phyloP scores from a whole-genome alignment of 2,797 vertebrate genomes.

The Oreonectes daqikongensis region DNA sequence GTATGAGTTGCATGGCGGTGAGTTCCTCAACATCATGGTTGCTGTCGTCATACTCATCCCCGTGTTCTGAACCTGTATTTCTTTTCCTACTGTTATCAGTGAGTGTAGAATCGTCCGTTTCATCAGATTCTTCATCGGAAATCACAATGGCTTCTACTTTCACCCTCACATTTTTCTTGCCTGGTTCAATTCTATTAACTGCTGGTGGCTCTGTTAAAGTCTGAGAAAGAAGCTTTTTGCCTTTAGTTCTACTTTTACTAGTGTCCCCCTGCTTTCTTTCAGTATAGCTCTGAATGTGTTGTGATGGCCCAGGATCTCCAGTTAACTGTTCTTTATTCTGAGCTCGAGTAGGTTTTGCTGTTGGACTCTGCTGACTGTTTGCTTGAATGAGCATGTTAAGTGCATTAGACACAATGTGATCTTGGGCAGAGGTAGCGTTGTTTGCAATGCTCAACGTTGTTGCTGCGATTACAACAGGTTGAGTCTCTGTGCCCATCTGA shows the following conservation, averaged over 20 bases:
- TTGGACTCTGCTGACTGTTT: slow-evolving; percentile 46
- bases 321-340: slow-evolving; percentile 49
- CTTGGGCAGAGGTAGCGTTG: slow-evolving; percentile 53
- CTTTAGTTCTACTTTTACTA: slow-evolving; percentile 14
- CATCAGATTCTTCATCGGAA: slow-evolving; percentile 88
- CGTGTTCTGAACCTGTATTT: slow-evolving; percentile 61
- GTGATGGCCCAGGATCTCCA: slow-evolving; percentile 44
- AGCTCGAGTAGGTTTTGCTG: slow-evolving; percentile 44
- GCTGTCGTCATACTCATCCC: slow-evolving; percentile 72
- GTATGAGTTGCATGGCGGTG: slow-evolving; percentile 72
- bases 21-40: slow-evolving; percentile 75
- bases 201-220: slow-evolving; percentile 5
- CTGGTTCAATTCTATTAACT: slow-evolving; percentile 2
- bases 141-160: slow-evolving; percentile 94
- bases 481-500: slow-evolving; percentile 62
- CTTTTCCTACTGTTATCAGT: slow-evolving; percentile 34
- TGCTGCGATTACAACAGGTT: slow-evolving; percentile 52
- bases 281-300: slow-evolving; percentile 38
- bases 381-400: slow-evolving; percentile 32
- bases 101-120: slow-evolving; percentile 61
- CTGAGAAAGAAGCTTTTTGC: not conserved
- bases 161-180: slow-evolving; percentile 67
- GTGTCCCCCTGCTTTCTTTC: not conserved
- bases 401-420: slow-evolving; percentile 22
- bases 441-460: slow-evolving; percentile 57